Evolutionary conservation across 2,797 vertebrate species (phyloP).

Genomic region (Bovichtus diacanthus): DNA sequence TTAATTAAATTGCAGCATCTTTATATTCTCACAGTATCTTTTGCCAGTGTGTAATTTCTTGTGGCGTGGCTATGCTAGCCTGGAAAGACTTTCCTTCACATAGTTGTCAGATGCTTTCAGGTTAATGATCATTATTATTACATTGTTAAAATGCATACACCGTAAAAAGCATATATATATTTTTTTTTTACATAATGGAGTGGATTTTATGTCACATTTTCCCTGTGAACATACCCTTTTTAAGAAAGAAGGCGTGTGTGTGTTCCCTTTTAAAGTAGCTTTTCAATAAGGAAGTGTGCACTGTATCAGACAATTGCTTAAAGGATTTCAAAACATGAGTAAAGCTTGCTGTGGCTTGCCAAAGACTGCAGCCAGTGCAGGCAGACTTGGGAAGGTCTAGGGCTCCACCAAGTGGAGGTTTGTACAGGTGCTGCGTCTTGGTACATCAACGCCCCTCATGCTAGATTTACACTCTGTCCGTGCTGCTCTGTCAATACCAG

Average conservation of each 20-base stretch:
- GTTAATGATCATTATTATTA: not conserved
- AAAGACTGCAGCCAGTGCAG: constrained; percentile 57
- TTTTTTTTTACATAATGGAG: not conserved
- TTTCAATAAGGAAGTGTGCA: constrained; percentile 72
- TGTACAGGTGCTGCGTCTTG: constrained; percentile 35
- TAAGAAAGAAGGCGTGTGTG: constrained; percentile 39
- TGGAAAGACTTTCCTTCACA: not conserved
- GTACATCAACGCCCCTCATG: constrained; percentile 60
- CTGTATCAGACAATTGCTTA: constrained; percentile 76
- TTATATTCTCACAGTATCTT: not conserved
- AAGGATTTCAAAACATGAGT: constrained; percentile 78
- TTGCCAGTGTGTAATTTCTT: not conserved
- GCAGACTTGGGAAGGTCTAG: constrained; percentile 77
- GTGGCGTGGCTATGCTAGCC: not conserved
- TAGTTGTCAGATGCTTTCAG: not conserved
- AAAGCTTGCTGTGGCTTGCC: constrained; percentile 75
- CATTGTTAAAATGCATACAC: not conserved
- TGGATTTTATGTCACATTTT: constrained; percentile 1
- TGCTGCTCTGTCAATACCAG: constrained; percentile 62
- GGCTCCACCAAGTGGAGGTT: constrained; percentile 87
- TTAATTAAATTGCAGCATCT: not conserved
- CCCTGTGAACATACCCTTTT: constrained; percentile 44
- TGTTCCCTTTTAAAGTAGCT: constrained; percentile 39
- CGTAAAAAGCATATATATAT: too few species aligned
- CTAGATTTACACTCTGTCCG: constrained; percentile 64